Conservation (phyloP, 2,113 vertebrate species). For the Crotophaga sulcirostris region DNA sequence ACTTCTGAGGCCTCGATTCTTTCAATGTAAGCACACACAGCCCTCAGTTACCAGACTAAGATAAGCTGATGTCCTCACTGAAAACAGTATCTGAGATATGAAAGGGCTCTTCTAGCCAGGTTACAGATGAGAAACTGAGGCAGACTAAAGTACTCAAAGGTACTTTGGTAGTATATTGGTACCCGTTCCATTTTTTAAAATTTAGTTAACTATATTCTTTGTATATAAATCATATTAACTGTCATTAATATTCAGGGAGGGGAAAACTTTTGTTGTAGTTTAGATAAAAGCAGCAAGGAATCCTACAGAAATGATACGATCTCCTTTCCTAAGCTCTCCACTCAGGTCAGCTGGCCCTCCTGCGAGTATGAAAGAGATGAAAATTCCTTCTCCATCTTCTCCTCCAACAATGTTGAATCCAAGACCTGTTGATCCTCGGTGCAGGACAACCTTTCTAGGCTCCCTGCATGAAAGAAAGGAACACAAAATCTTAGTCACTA, state of each 20-base stretch:
- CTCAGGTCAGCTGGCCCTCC: conserved; percentile 96
- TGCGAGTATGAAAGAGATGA: conserved; percentile 98
- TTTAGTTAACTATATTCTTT: not conserved
- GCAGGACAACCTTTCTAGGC: conserved; percentile 91
- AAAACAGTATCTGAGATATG: not conserved
- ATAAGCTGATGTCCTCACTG: not conserved
- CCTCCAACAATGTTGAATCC: conserved; percentile 99
- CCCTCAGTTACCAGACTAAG: not conserved
- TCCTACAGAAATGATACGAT: conserved; percentile 92
- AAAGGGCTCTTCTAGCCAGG: not conserved
- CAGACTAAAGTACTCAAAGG: not conserved
- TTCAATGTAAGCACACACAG: not conserved
- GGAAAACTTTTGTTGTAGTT: not conserved
- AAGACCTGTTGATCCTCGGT: conserved; percentile 92
- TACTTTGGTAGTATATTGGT: not conserved
- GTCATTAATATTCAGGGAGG: not conserved
- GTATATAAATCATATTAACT: not conserved
- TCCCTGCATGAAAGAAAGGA: conserved; percentile 77
- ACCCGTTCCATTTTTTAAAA: not conserved
- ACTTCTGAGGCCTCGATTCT: not conserved
- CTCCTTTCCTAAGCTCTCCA: conserved; percentile 95
- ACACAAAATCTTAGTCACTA: not conserved
- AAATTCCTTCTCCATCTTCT: conserved; percentile 98
- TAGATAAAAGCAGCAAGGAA: not conserved
- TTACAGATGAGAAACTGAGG: not conserved